Base-by-base conservation (phyloP, 1,140 invertebrate genomes). In the Drosophila tani region DNA sequence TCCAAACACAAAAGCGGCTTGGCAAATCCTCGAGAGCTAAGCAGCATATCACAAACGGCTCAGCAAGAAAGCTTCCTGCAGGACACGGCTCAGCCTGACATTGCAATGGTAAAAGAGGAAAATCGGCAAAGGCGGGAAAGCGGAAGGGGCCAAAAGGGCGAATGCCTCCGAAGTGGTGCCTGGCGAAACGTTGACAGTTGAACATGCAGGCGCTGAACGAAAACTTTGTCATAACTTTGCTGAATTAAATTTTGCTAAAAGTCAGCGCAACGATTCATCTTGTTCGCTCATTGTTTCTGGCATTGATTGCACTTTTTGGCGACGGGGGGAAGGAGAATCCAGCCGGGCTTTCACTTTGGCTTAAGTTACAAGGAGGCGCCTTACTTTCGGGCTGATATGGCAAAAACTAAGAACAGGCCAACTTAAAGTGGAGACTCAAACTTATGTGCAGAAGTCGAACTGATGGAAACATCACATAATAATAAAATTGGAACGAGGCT, bases 21-120 rank as follows among this genome's bases (percentile, higher is more conserved):
- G 81, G 82, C 82, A 85, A 85, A 81, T 85, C 82, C 74, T 85
- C 75, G 79, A 79, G 77, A 83, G 81, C 82, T 85, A 85, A 85
- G 82, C 82, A 78, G 78, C 78, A 80, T 85, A 85, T 85, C 82
- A 86, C 67, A 73, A 81, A 78, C 78, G 74, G 82, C 82, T 85
- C 82, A 85, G 47, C 63, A 68, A 66, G 62, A 75, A 65, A 75
- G 71, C 69, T 76, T 74, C 53, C 73, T 62, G 70, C 71, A 76
- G 71, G 45, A 46, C 49, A 62, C 68, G 69, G 53, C 69, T 73
- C 53, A 15, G 67, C 49, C 69, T 73, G 69, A 60, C 69, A 73
- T 45, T 73, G 69, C 69, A 73, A 43, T 70, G 69, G 38, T 45
- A 3, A 40, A 24, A 46, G 12, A 21, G 17, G 46, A 46, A 66